These are phyloP conservation scores for Dromococcyx pavoninus DNA, from an alignment of 2,797 vertebrate genomes.

Conservation along the genomic window DNA sequence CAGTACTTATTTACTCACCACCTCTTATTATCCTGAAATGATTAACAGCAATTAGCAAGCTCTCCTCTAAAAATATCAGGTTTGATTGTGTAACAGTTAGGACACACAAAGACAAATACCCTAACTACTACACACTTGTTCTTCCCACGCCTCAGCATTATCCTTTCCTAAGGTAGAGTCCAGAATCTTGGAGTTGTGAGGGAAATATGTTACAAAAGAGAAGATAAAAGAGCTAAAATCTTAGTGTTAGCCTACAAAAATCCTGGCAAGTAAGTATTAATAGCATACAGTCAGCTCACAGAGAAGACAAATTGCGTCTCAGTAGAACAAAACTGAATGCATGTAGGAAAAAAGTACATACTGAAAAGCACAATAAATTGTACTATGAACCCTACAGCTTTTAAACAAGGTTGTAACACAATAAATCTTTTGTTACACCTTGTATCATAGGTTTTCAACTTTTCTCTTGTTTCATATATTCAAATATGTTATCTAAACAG, in stretches of 20 bases:
- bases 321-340: not conserved
- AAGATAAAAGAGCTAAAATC: not conserved
- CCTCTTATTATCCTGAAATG: not conserved
- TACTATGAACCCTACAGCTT: not conserved
- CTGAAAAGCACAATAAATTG: slow-evolving; percentile 23
- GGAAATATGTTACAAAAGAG: not conserved
- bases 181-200: not conserved
- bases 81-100: not conserved
- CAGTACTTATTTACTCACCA: not conserved
- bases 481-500: not conserved
- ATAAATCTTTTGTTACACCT: not conserved
- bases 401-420: not conserved
- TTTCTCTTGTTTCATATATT: not conserved
- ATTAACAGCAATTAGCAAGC: not conserved
- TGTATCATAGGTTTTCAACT: not conserved
- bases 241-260: not conserved
- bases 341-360: not conserved
- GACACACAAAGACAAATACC: not conserved
- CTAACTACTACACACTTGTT: not conserved
- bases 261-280: slow-evolving; percentile 3
- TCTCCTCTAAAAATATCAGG: not conserved
- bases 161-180: not conserved
- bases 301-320: slow-evolving; percentile 1
- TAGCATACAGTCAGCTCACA: not conserved
- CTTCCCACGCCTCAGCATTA: not conserved